Conservation (phyloP, 2,888 invertebrate genomes). For the Brachylomia viminalis region DNA sequence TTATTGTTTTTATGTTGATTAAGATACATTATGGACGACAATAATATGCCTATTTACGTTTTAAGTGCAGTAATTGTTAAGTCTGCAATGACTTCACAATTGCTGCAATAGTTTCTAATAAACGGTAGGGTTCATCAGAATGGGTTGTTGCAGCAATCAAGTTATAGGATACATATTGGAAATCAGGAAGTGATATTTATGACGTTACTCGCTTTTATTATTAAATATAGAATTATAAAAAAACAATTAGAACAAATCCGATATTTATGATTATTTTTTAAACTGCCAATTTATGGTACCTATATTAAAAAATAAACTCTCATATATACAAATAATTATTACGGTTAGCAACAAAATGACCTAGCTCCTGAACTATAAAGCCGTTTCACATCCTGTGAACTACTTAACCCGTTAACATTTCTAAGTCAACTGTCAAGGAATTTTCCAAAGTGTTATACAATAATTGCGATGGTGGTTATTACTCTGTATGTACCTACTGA, state of each 20-base stretch:
- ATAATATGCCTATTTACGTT: slow-evolving; percentile 54
- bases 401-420: slow-evolving; percentile 42
- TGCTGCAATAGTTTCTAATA: slow-evolving; percentile 33
- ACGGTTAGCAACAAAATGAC: not conserved
- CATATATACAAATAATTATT: too few relatives aligned
- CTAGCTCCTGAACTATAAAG: slow-evolving; percentile 43
- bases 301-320: too few relatives aligned
- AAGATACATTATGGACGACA: slow-evolving; percentile 40
- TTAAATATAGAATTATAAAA: not conserved
- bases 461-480: slow-evolving; percentile 78
- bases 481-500: slow-evolving; percentile 21
- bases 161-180: slow-evolving; percentile 21
- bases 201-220: not conserved
- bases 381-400: slow-evolving; percentile 42
- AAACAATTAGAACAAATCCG: not conserved
- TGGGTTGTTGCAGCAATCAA: slow-evolving; percentile 16
- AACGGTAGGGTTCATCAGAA: slow-evolving; percentile 40
- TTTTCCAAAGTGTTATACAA: slow-evolving; percentile 81
- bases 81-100: too few relatives aligned
- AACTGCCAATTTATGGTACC: too few relatives aligned
- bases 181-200: not conserved
- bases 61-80: slow-evolving; percentile 59
- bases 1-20: slow-evolving; percentile 62
- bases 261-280: not conserved
- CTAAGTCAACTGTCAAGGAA: slow-evolving; percentile 66